phyloP scores from a whole-genome alignment of 2,113 vertebrate species.

The Tauraco erythrolophus region DNA sequence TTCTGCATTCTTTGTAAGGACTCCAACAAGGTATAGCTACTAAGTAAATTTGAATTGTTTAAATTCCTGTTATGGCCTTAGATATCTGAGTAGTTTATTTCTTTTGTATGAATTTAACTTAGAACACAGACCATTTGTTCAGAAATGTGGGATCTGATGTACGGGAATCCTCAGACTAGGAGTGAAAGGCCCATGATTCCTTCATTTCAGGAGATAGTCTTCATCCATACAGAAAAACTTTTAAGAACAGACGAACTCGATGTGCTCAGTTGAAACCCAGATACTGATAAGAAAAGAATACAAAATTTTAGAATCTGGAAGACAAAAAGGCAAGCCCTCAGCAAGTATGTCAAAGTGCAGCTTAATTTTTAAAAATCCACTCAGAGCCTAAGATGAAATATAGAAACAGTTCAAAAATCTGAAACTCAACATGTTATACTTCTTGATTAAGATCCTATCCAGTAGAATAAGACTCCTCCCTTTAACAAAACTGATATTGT shows the following conservation, averaged over 20 bases:
- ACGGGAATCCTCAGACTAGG: background rate
- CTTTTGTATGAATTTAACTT: background rate
- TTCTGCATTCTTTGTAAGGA: background rate
- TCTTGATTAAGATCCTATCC: background rate
- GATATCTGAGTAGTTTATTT: background rate
- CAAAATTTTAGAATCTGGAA: background rate
- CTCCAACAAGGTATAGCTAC: background rate
- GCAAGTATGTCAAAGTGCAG: accelerated
- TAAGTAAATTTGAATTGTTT: background rate
- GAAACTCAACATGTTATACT: background rate
- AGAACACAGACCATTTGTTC: background rate
- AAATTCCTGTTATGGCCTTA: background rate
- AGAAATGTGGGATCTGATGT: background rate
- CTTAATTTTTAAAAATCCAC: background rate
- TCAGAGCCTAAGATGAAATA: background rate
- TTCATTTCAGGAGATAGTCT: background rate
- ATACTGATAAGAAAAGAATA: background rate
- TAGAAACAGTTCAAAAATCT: background rate
- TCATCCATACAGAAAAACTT: background rate
- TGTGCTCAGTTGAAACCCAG: background rate
- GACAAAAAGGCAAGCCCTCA: background rate
- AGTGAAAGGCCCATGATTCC: background rate
- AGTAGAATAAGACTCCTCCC: background rate
- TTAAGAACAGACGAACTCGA: background rate
- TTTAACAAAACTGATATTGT: background rate